A percentile compares a stretch with the other conserved stretches of the same genome.
Conservation (phyloP, 2,797 vertebrate species). For the Pipistrellus pipistrellus region DNA sequence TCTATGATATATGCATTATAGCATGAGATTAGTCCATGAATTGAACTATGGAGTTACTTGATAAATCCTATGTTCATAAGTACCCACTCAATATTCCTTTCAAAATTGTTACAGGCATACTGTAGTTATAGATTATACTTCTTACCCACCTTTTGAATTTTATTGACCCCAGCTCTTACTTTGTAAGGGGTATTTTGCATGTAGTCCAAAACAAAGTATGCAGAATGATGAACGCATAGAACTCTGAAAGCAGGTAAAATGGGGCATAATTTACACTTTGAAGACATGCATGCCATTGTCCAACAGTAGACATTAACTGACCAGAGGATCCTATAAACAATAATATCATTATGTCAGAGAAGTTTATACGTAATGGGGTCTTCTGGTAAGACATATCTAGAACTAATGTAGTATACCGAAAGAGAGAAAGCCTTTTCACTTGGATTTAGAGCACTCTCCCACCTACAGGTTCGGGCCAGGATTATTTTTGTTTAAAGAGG, state of each 20-base stretch:
- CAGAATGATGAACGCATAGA: background rate
- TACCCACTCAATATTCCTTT: background rate
- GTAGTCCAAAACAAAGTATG: background rate
- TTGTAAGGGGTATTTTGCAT: background rate
- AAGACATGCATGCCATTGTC: background rate
- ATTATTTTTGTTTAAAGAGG: background rate
- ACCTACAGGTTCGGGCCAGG: background rate
- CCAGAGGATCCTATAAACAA: background rate
- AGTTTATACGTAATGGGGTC: background rate
- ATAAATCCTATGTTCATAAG: background rate
- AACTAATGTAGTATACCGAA: background rate
- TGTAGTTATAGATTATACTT: background rate
- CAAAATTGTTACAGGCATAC: background rate
- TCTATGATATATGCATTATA: slow-evolving; percentile 44
- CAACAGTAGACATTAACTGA: background rate
- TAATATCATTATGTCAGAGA: background rate
- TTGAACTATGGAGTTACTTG: slow-evolving; percentile 46
- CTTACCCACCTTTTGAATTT: background rate
- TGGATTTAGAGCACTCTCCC: background rate
- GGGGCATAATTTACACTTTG: background rate
- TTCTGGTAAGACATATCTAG: background rate
- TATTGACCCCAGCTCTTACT: background rate
- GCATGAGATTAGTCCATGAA: slow-evolving; percentile 1
- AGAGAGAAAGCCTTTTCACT: background rate
- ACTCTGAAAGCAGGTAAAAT: background rate